Percentiles rank a stretch among this genome's conserved stretches.
phyloP scores from a whole-genome alignment of 2,797 vertebrate species.

The Pangasius larnaudii region DNA sequence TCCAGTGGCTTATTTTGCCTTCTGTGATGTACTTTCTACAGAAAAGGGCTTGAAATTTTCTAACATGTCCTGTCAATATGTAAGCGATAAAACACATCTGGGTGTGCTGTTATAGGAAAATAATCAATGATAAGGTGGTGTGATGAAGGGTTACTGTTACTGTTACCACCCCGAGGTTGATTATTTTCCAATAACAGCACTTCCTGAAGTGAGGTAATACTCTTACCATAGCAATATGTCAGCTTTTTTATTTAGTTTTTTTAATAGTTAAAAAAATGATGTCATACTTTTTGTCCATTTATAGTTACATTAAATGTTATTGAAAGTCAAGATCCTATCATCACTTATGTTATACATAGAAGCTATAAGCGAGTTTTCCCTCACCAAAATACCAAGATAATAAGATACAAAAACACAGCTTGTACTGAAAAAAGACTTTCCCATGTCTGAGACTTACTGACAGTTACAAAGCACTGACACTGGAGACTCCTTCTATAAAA shows the following conservation, averaged over 20 bases:
- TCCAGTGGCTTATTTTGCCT: background rate
- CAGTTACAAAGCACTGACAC: background rate
- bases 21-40: background rate
- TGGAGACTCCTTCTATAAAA: background rate
- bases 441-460: background rate
- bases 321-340: background rate
- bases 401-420: background rate
- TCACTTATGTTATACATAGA: background rate
- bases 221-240: background rate
- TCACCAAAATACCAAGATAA: background rate
- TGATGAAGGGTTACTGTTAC: background rate
- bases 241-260: background rate
- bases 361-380: background rate
- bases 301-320: background rate
- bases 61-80: background rate
- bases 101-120: background rate
- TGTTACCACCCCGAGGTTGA: background rate
- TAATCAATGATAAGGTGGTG: background rate
- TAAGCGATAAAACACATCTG: background rate
- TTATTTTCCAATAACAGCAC: background rate
- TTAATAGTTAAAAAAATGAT: background rate
- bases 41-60: background rate
- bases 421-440: background rate
- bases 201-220: background rate
- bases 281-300: background rate